Evolutionary conservation across 2,797 vertebrate species (phyloP).

Genomic region (Muscicapa comitata): DNA sequence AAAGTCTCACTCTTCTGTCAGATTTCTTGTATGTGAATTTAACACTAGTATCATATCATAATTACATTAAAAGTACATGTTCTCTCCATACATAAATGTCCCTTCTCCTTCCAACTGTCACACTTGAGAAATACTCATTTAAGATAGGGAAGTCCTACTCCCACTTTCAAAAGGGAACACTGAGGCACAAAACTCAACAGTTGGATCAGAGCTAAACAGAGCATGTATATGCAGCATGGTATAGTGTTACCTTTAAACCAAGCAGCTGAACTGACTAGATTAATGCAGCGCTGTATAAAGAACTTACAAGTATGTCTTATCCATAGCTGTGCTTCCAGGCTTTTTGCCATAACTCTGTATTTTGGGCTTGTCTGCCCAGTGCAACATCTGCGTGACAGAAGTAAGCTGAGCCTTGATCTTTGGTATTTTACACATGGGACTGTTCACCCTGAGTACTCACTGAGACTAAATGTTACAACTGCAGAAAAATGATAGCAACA

Average conservation of each 20-base stretch:
- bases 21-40: background rate
- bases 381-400: background rate
- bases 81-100: background rate
- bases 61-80: background rate
- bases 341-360: background rate
- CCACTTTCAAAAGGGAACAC: background rate
- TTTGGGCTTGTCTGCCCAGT: background rate
- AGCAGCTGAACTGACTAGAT: background rate
- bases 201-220: background rate
- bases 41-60: background rate
- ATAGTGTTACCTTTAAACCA: background rate
- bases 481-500: background rate
- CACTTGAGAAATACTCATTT: background rate
- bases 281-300: background rate
- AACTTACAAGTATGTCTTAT: background rate
- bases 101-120: background rate
- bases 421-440: background rate
- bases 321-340: background rate
- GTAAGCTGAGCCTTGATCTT: background rate
- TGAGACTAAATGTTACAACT: background rate
- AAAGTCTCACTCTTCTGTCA: background rate
- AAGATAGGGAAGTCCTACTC: background rate
- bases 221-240: background rate
- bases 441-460: background rate
- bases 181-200: background rate